These are phyloP conservation scores for Nesidiocoris tenuis DNA, from an alignment of 2,888 invertebrate species.

Conservation along the genomic window DNA sequence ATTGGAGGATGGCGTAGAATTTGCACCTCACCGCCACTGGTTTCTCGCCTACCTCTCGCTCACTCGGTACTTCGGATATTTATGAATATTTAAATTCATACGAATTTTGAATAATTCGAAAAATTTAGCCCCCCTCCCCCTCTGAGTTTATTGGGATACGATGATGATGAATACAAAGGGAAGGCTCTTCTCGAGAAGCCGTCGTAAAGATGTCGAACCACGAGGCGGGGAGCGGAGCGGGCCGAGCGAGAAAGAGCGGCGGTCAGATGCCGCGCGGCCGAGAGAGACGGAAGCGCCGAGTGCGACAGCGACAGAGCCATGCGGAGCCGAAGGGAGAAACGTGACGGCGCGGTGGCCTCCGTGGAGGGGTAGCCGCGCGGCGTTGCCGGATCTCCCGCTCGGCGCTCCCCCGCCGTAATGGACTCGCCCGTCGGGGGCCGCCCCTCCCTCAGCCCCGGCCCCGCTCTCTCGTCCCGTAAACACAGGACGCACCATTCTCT, in stretches of 20 bases:
- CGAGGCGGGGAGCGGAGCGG: conserved; percentile 2
- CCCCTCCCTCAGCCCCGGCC: conserved; percentile 13
- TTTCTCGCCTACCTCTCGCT: too few relatives aligned
- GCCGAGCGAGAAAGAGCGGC: conserved; percentile 13
- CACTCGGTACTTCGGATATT: too few relatives aligned
- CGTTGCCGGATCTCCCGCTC: conserved; percentile 34
- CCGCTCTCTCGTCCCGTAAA: conserved; percentile 28
- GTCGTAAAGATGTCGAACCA: neutral
- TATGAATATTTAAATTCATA: too few relatives aligned
- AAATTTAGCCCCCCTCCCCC: too few relatives aligned
- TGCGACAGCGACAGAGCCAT: conserved; percentile 4
- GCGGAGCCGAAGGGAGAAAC: conserved; percentile 20
- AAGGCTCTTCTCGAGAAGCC: neutral
- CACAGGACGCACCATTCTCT: conserved; percentile 40
- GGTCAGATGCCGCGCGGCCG: too few relatives aligned
- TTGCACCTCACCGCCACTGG: too few relatives aligned
- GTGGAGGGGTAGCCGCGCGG: neutral
- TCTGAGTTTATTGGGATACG: neutral
- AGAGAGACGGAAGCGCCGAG: conserved; percentile 36
- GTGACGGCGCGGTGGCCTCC: conserved; percentile 1
- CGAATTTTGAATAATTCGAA: too few relatives aligned
- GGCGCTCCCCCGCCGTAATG: conserved; percentile 19
- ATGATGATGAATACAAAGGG: neutral
- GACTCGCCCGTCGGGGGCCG: conserved; percentile 16
- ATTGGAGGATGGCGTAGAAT: too few relatives aligned